Conservation (phyloP, 2,888 invertebrate genomes). For the Aelia acuminata region DNA sequence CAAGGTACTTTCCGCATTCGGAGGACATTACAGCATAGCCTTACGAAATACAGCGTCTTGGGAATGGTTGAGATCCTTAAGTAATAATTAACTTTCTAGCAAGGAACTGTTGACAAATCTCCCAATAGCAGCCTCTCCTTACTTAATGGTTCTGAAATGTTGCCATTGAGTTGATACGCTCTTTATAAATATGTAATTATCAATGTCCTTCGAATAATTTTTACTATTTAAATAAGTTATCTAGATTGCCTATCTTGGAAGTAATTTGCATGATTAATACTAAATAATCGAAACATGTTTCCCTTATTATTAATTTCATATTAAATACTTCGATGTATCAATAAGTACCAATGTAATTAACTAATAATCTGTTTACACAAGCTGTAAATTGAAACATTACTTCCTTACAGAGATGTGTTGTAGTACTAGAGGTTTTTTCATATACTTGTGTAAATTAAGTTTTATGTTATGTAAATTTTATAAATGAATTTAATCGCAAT, state of each 20-base stretch:
- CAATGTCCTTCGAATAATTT: not conserved
- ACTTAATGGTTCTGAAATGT: not conserved
- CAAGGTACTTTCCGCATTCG: conserved; percentile 24
- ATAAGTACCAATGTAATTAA: not conserved
- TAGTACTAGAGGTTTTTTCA: no score
- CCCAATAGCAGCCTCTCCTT: not conserved
- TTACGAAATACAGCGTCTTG: not conserved
- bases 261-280: not conserved
- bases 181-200: not conserved
- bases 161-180: not conserved
- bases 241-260: not conserved
- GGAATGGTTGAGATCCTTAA: not conserved
- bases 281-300: not conserved
- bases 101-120: not conserved
- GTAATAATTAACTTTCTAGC: conserved; percentile 21
- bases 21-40: not conserved
- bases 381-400: no score
- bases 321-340: not conserved
- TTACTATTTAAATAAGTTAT: not conserved
- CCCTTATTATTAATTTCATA: not conserved
- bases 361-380: no score
- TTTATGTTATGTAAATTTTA: no score
- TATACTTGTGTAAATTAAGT: no score
- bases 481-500: no score
- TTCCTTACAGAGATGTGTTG: no score